Evolutionary conservation across 2,888 invertebrate genomes (phyloP).

Genomic region (Cartodere bifasciata): DNA sequence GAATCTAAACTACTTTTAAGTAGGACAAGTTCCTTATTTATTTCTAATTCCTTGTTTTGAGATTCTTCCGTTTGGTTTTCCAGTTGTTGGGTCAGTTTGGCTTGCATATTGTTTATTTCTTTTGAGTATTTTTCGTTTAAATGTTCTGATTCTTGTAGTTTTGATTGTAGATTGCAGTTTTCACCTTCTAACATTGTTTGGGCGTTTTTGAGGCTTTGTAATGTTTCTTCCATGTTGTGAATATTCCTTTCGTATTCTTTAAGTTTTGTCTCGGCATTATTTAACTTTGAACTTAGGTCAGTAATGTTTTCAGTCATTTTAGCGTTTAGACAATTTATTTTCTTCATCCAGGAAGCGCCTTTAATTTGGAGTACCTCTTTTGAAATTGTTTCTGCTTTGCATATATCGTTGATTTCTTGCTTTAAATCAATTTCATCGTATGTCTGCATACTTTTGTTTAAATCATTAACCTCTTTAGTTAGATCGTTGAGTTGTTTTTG

Average conservation of each 20-base stretch:
- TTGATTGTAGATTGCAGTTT: slow-evolving; percentile 16
- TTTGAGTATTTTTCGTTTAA: slow-evolving; percentile 8
- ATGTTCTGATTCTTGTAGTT: slow-evolving; percentile 3
- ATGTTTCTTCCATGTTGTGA: slow-evolving; percentile 14
- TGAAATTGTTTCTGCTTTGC: too few relatives aligned
- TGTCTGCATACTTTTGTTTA: slow-evolving; percentile 1
- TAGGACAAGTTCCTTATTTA: too few relatives aligned
- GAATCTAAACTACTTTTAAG: too few relatives aligned
- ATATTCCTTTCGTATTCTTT: slow-evolving; percentile 12
- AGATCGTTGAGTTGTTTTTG: slow-evolving; percentile 4
- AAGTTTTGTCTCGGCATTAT: too few relatives aligned
- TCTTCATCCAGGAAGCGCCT: slow-evolving; percentile 9
- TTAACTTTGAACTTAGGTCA: too few relatives aligned
- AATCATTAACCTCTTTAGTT: not conserved
- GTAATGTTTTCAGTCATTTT: slow-evolving; percentile 14
- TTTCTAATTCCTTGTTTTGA: slow-evolving; percentile 8
- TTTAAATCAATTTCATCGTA: slow-evolving; percentile 4
- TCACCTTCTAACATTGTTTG: slow-evolving; percentile 21
- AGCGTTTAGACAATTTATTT: slow-evolving; percentile 5
- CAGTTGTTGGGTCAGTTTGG: slow-evolving; percentile 8
- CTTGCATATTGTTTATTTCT: slow-evolving; percentile 13
- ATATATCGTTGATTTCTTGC: slow-evolving; percentile 6
- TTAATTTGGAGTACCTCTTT: slow-evolving; percentile 8
- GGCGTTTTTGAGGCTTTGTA: slow-evolving; percentile 18
- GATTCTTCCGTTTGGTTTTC: slow-evolving; percentile 10